Conservation (phyloP, 2,113 vertebrate genomes). For the Microtus oregoni region DNA sequence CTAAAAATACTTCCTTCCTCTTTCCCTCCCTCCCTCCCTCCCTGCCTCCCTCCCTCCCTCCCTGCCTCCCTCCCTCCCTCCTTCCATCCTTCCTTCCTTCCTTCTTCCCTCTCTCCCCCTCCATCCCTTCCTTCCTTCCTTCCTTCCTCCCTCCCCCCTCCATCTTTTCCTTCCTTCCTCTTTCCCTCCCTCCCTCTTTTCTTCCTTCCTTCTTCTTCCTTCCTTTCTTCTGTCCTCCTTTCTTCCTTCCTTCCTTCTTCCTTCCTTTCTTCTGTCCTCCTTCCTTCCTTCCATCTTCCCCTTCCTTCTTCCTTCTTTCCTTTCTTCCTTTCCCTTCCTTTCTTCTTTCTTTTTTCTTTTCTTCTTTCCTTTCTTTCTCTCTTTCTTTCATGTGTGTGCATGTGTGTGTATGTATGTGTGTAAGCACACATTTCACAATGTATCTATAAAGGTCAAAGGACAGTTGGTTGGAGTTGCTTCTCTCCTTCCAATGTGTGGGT, state of each 20-base stretch:
- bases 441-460: not conserved
- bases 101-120: too few species aligned
- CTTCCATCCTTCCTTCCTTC: too few species aligned
- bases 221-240: accelerated
- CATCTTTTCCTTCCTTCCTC: too few species aligned
- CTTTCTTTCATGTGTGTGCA: not conserved
- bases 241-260: too few species aligned
- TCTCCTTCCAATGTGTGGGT: not conserved
- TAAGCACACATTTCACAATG: not conserved
- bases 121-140: accelerated
- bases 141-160: accelerated
- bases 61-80: accelerated
- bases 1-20: not conserved
- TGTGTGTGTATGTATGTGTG: not conserved
- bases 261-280: accelerated
- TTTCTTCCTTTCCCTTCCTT: too few species aligned
- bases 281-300: too few species aligned
- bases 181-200: accelerated
- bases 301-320: not conserved
- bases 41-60: not conserved
- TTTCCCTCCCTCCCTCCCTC: too few species aligned
- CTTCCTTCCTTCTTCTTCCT: too few species aligned
- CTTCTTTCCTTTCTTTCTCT: not conserved
- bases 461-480: not conserved
- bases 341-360: not conserved